These are phyloP conservation scores for Staurois parvus DNA, from an alignment of 2,797 vertebrate genomes.

Conservation along the genomic window DNA sequence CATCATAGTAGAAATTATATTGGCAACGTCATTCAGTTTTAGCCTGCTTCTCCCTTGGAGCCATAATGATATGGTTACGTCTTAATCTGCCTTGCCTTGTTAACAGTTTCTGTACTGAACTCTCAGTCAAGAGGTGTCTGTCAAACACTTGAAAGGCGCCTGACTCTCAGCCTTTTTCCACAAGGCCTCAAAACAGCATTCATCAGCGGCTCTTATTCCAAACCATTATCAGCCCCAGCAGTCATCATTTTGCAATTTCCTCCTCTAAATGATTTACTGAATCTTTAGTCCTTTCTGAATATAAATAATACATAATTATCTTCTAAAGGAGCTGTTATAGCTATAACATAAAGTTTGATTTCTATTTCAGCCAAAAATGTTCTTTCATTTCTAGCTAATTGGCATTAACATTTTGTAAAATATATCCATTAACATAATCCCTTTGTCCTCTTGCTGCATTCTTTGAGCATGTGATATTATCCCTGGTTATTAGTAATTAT, in stretches of 20 bases:
- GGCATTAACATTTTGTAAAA: not conserved
- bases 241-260: constrained; percentile 2
- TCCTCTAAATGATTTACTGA: not conserved
- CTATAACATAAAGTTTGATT: constrained; percentile 1
- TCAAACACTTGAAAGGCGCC: not conserved
- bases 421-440: not conserved
- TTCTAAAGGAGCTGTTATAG: not conserved
- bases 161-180: not conserved
- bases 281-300: constrained; percentile 3
- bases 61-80: not conserved
- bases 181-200: not conserved
- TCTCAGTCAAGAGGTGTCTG: not conserved
- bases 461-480: not conserved
- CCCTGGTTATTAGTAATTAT: not conserved
- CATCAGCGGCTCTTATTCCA: not conserved
- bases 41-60: not conserved
- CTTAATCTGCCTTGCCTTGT: not conserved
- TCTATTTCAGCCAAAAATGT: not conserved
- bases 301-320: constrained; percentile 2
- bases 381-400: not conserved
- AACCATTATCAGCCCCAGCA: not conserved
- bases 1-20: not conserved
- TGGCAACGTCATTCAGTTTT: not conserved
- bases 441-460: not conserved
- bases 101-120: not conserved